These are phyloP conservation scores for Xylophagus ater DNA, from an alignment of 2,888 invertebrate species.

Conservation along the genomic window DNA sequence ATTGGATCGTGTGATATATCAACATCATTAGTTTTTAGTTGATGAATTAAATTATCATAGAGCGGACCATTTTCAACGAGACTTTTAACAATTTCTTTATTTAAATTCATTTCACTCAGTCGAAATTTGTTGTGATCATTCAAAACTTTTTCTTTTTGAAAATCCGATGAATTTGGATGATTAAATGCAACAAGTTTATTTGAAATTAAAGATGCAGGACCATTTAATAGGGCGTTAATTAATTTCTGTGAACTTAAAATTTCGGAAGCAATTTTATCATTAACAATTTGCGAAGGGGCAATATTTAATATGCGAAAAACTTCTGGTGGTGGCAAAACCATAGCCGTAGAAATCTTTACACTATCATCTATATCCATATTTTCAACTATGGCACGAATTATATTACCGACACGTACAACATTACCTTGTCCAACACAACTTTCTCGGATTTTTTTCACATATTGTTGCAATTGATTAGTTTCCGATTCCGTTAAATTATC, in stretches of 20 bases:
- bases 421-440: constrained; percentile 65
- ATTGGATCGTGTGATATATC: constrained; percentile 46
- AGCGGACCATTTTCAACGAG: constrained; percentile 48
- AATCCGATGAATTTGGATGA: constrained; percentile 27
- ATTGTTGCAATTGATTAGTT: constrained; percentile 44
- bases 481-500: constrained; percentile 41
- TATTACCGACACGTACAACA: constrained; percentile 50
- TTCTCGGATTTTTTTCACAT: constrained; percentile 51
- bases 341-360: constrained; percentile 8
- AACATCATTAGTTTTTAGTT: constrained; percentile 44
- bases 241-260: constrained; percentile 28
- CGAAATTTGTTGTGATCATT: constrained; percentile 32
- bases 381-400: constrained; percentile 31
- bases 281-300: constrained; percentile 18
- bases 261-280: constrained; percentile 24
- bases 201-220: constrained; percentile 20
- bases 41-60: constrained; percentile 47
- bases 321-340: constrained; percentile 9
- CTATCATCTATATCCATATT: constrained; percentile 23
- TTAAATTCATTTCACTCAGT: constrained; percentile 44
- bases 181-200: constrained; percentile 31
- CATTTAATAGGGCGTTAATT: constrained; percentile 21
- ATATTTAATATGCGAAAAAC: constrained; percentile 23
- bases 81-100: constrained; percentile 46
- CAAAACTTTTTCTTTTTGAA: constrained; percentile 19